Conservation (phyloP, 2,797 vertebrate genomes). For the Poeciliopsis paucimaculata region DNA sequence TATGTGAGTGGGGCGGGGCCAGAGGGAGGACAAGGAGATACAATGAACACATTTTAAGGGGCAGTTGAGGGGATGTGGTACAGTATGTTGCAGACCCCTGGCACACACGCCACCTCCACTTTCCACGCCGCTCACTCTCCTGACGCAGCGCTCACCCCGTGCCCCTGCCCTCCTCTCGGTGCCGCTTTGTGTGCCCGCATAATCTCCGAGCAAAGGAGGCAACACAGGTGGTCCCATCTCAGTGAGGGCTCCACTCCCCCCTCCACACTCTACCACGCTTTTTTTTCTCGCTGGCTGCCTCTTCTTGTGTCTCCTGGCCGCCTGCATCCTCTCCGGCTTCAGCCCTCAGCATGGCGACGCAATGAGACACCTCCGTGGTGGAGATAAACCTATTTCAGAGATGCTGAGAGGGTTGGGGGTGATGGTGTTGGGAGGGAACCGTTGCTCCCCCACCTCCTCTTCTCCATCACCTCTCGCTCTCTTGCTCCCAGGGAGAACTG, state of each 20-base stretch:
- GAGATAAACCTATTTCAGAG: slow-evolving; percentile 77
- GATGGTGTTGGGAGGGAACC: slow-evolving; percentile 35
- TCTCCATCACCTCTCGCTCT: slow-evolving; percentile 48
- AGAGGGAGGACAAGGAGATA: slow-evolving; percentile 29
- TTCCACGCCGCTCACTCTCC: slow-evolving; percentile 85
- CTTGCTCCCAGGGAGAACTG: slow-evolving; percentile 50
- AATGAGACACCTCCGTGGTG: slow-evolving; percentile 79
- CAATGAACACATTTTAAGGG: slow-evolving; percentile 23
- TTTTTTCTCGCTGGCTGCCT: slow-evolving; percentile 58
- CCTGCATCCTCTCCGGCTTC: slow-evolving; percentile 72
- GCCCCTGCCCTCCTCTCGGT: slow-evolving; percentile 70
- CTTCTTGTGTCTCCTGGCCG: slow-evolving; percentile 62
- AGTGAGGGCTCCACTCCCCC: slow-evolving; percentile 56
- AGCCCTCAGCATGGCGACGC: slow-evolving; percentile 60
- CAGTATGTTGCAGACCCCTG: slow-evolving; percentile 81
- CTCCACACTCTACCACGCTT: slow-evolving; percentile 47
- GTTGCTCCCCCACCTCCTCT: slow-evolving; percentile 57
- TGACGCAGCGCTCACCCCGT: slow-evolving; percentile 61
- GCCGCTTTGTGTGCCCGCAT: slow-evolving; percentile 76
- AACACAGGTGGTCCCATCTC: slow-evolving; percentile 82
- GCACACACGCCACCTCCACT: slow-evolving; percentile 84
- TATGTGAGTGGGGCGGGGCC: not conserved
- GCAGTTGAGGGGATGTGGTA: slow-evolving; percentile 56
- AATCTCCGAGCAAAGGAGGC: slow-evolving; percentile 79
- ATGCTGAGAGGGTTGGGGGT: slow-evolving; percentile 57